A percentile compares a stretch with the other conserved stretches of the same genome.
These are phyloP conservation scores for Gavia stellata DNA, from an alignment of 2,113 vertebrate species.

Conservation along the genomic window DNA sequence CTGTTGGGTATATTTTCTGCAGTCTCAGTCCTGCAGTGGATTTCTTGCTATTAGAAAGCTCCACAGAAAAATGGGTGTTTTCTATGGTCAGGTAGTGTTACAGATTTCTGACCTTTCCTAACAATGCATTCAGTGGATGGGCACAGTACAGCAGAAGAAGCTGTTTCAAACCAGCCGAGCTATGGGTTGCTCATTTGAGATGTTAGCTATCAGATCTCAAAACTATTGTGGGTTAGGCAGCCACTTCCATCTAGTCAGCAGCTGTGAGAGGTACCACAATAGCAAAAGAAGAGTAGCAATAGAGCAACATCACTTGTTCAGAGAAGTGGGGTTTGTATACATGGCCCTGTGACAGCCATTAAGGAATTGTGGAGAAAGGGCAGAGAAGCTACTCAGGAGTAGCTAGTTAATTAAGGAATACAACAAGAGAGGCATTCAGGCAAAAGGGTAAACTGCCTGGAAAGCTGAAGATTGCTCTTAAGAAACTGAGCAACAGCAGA, in stretches of 20 bases:
- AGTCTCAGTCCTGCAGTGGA: not conserved
- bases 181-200: not conserved
- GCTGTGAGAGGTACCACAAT: not conserved
- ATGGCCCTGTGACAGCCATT: not conserved
- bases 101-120: not conserved
- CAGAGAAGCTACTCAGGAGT: not conserved
- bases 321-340: not conserved
- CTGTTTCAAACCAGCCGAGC: not conserved
- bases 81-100: not conserved
- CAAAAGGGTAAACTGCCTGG: not conserved
- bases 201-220: not conserved
- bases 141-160: not conserved
- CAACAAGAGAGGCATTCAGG: not conserved
- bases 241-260: not conserved
- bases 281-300: not conserved
- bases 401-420: not conserved
- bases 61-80: not conserved
- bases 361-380: not conserved
- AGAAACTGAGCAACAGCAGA: not conserved
- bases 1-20: not conserved
- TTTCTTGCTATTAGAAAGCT: not conserved
- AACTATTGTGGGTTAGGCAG: not conserved
- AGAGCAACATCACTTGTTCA: not conserved
- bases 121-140: not conserved
- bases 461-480: not conserved